Base-by-base conservation (phyloP, 2,113 vertebrate genomes). In the Callocephalon fimbriatum region DNA sequence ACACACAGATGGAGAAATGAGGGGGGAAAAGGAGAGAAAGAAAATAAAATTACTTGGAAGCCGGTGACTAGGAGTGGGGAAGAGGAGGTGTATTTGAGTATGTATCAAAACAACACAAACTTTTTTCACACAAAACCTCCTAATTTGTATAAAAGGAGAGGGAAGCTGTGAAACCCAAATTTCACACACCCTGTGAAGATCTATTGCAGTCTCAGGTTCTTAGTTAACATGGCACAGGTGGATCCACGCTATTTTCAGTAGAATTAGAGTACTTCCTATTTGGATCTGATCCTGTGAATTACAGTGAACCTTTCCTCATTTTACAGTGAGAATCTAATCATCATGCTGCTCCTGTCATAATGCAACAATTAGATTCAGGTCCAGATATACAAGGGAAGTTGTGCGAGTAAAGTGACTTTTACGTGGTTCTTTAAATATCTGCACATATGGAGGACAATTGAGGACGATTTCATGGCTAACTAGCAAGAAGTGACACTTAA, bases 371-470 rank as follows among this genome's bases (percentile, higher is more conserved):
- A 83, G 63, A 71, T 70, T 62, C 44, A 75, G 27, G 65, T 56
- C 47, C 76, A 97, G 88, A 56, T 81, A 77, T 4, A 80, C 59
- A 83, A 81, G 68, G 87, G 48, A 58, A 73, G 56, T 62, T 84
- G 45, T 85, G 54, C 42, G 73, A 17, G 54, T 62, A n/a, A 71
- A 77, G 38, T 92, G 71, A 81, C 82, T 54, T 92, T 93, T 90
- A 62, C 56, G 44, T n/a, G 35, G 68, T 51, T 68, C 54, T 78
- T 91, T 88, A 91, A 95, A 81, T 78, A 93, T 37, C 51, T 96
- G 75, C 54, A 68, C 17, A 13, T 65, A 74, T 61, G 91, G 80
- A 65, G 51, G 68, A 63, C 67, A 91, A 61, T 53, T 88, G 80
- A 65, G 51, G 68, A 63, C 67, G 88, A 61, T 53, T 88, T 84